These are phyloP conservation scores for Acanthisitta chloris DNA, from an alignment of 2,113 vertebrate species.

Conservation along the genomic window DNA sequence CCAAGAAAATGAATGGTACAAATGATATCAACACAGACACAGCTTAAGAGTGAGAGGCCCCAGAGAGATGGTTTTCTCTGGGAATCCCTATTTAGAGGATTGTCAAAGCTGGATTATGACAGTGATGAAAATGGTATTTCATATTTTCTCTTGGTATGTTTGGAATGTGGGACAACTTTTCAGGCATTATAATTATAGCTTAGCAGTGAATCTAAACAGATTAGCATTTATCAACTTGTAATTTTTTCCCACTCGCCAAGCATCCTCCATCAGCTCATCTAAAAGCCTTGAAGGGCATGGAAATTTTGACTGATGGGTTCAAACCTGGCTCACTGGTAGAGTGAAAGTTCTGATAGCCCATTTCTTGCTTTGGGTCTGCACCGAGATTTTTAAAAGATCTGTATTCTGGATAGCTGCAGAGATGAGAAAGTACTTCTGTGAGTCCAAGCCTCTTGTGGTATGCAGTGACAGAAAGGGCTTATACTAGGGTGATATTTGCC, in stretches of 20 bases:
- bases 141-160: conserved; percentile 7
- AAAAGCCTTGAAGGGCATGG: conserved; percentile 83
- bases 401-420: neutral
- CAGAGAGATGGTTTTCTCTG: neutral
- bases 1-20: neutral
- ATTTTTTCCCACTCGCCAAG: neutral
- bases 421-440: neutral
- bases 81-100: neutral
- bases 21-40: neutral
- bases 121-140: conserved; percentile 11
- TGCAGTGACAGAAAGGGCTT: neutral
- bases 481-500: neutral
- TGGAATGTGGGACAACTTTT: neutral
- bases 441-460: neutral
- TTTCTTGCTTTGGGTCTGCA: neutral
- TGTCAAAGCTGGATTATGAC: neutral
- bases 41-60: neutral
- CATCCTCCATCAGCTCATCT: conserved; percentile 69
- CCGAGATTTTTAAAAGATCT: neutral
- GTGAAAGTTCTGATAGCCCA: neutral
- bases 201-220: neutral
- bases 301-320: conserved; percentile 45
- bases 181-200: conserved; percentile 34
- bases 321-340: neutral
- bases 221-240: neutral